phyloP scores from a whole-genome alignment of 2,113 vertebrate genomes.

The Rhineura floridana region DNA sequence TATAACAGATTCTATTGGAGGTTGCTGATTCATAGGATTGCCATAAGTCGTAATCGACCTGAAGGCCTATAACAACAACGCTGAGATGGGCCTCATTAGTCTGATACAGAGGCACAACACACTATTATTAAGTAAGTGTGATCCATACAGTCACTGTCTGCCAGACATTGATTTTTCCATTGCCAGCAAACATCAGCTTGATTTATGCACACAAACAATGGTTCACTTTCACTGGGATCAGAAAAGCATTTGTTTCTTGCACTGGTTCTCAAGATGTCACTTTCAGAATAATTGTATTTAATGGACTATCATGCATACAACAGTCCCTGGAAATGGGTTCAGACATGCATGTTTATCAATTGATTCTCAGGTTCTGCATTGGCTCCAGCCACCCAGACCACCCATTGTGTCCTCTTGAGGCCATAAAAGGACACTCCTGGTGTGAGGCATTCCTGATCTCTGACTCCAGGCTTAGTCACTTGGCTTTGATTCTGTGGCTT shows the following conservation, averaged over 20 bases:
- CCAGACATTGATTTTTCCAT: slow-evolving; percentile 47
- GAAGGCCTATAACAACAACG: slow-evolving; percentile 55
- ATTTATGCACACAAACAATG: slow-evolving; percentile 38
- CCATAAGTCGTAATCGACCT: too few species aligned
- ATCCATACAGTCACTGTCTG: slow-evolving; percentile 22
- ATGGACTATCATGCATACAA: neutral
- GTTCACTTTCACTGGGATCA: neutral
- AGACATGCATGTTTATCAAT: neutral
- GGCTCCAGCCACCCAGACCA: too few species aligned
- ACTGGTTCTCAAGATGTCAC: slow-evolving; percentile 9
- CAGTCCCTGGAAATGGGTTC: neutral
- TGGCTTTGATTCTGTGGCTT: too few species aligned
- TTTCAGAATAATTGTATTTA: slow-evolving; percentile 38
- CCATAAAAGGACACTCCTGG: too few species aligned
- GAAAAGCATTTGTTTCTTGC: slow-evolving; percentile 53
- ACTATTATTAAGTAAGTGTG: slow-evolving; percentile 30
- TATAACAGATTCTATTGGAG: too few species aligned
- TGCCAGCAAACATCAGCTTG: slow-evolving; percentile 48
- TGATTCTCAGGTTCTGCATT: too few species aligned
- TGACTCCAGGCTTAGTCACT: too few species aligned
- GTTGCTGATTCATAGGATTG: too few species aligned
- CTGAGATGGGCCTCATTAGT: slow-evolving; percentile 35
- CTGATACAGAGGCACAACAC: slow-evolving; percentile 46
- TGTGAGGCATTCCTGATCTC: too few species aligned
- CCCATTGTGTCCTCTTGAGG: too few species aligned